Evolutionary conservation across 1,140 invertebrate genomes (phyloP).

Genomic region (Eupristina koningsbergeri): DNA sequence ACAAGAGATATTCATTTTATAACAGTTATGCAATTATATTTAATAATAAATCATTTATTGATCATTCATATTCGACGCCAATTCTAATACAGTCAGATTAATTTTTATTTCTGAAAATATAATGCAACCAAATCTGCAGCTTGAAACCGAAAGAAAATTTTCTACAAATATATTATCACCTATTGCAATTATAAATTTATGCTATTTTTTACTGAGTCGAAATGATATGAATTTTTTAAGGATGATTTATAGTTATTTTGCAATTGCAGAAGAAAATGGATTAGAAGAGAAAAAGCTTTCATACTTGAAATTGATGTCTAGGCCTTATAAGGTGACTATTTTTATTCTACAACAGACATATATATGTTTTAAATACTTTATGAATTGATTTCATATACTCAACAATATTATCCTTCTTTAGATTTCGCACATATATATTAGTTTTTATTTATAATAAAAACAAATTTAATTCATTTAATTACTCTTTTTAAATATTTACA

Average conservation of each 20-base stretch:
- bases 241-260: conserved; percentile 79
- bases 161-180: conserved; percentile 68
- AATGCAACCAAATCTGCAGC: not conserved
- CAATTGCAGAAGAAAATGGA: conserved; percentile 74
- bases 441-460: no score
- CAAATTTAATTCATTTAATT: no score
- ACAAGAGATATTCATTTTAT: no score
- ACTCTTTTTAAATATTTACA: no score
- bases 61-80: no score
- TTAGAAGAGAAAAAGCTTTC: not conserved
- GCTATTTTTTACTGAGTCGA: conserved; percentile 67
- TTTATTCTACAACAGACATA: not conserved
- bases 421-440: no score
- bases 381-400: not conserved
- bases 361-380: not conserved
- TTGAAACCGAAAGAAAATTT: conserved; percentile 50
- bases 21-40: no score
- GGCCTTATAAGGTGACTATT: not conserved
- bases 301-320: not conserved
- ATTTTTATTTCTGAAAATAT: no score
- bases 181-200: conserved; percentile 74
- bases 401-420: not conserved
- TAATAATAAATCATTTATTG: no score
- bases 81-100: no score
- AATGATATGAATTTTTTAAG: conserved; percentile 65